Evolutionary conservation across 1,140 invertebrate genomes (phyloP).

Genomic region (Latrodectus geometricus): DNA sequence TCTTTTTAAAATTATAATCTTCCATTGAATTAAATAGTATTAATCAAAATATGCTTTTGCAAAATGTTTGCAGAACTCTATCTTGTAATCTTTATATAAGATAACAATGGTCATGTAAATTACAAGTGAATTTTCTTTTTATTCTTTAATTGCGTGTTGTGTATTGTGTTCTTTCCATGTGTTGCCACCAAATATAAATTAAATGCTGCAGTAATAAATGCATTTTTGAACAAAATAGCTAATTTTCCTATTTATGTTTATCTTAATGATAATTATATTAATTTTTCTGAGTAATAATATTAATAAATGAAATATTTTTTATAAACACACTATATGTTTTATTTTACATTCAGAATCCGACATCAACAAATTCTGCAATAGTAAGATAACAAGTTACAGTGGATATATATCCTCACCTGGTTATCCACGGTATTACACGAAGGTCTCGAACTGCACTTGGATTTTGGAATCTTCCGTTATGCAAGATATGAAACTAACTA

Average conservation of each 20-base stretch:
- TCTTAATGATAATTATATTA: background rate
- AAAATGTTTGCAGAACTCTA: too few relatives aligned
- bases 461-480: slow-evolving; percentile 70
- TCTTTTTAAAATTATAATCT: too few relatives aligned
- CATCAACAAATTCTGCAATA: slow-evolving; percentile 54
- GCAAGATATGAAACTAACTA: slow-evolving; percentile 72
- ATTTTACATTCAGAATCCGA: slow-evolving; percentile 34
- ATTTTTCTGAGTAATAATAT: background rate
- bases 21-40: too few relatives aligned
- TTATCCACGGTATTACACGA: slow-evolving; percentile 75
- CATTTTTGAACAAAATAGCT: background rate
- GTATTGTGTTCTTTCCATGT: too few relatives aligned
- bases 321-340: background rate
- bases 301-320: background rate
- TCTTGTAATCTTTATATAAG: too few relatives aligned
- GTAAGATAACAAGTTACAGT: slow-evolving; percentile 6
- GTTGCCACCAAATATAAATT: too few relatives aligned
- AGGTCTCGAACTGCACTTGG: slow-evolving; percentile 71
- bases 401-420: slow-evolving; percentile 76
- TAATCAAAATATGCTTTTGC: too few relatives aligned
- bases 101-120: too few relatives aligned
- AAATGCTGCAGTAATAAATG: background rate
- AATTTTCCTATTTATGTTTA: too few relatives aligned
- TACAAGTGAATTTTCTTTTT: too few relatives aligned
- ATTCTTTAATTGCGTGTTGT: too few relatives aligned